Evolutionary conservation across 30 jellyfish, hydroid and myxozoan genomes (phyloP), one percentile per base, ranked within the genome.

Genomic region (Pseudorhiza aurosa): DNA sequence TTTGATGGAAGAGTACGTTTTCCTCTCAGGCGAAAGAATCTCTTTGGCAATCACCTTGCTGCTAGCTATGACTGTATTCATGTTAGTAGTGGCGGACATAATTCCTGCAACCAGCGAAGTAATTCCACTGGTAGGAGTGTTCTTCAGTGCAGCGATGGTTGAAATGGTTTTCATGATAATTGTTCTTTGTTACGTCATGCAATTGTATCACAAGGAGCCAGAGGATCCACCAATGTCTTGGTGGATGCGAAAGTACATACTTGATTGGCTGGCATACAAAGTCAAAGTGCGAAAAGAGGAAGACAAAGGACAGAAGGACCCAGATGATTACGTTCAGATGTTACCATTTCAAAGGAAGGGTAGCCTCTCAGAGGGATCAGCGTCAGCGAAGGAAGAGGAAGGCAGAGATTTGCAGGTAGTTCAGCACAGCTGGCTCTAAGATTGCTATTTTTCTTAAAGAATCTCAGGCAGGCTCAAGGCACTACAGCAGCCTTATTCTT

Each of bases 151-250:
- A 8, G 96, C 90, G 42, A 87, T 85, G 96, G 87, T 85, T 28
- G 96, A 85, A 43, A 85, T 85, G 96, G 96, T 85, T 7, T 68
- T 85, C n/a, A 85, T 85, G 96, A 75, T 85, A 8, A 28, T 85
- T 24, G 65, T 65, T 42, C 59, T 85, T 11, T 85, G 96, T 35
- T 36, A 51, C 18, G 83, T 69, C 35, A 19, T 85, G 25, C 42
- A 75, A 18, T 58, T 85, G 58, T 75, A 85, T 62, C 90, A 74
- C 82, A 85, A 85, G 40, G 77, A 76, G 58, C 72, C 96, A 8
- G n/a, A 55, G 0, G 96, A 85, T 57, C 90, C 96, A 1, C 85
- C 96, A 8, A 85, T 85, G 90, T 91, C 96, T 9, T 6, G 25
- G 1, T 85, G 90, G 90, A 68, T 85, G 81, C 86, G 96, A 0